A percentile compares a stretch with the other conserved stretches of the same genome.
Conservation (phyloP, 2,113 vertebrate species). For the Macaca mulatta region DNA sequence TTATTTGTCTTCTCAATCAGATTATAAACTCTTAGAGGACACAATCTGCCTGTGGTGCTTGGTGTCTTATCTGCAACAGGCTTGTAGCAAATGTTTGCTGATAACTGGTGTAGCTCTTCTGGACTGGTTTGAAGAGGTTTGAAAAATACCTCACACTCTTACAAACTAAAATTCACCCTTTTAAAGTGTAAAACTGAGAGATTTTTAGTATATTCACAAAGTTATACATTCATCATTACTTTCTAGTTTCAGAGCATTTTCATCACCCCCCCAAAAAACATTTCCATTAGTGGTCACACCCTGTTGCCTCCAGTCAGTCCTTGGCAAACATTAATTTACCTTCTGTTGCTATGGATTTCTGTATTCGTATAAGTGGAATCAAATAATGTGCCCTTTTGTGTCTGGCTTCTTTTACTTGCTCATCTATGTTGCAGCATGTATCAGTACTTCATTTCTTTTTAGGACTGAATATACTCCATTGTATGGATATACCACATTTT, state of each 20-base stretch:
- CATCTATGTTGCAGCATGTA: not conserved
- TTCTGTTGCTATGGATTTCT: not conserved
- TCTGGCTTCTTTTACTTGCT: not conserved
- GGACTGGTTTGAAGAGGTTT: conserved; percentile 16
- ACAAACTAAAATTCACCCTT: conserved; percentile 15
- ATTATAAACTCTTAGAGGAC: not conserved
- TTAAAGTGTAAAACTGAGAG: not conserved
- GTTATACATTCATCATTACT: not conserved
- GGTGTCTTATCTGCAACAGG: not conserved
- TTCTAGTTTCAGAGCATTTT: conserved; percentile 17
- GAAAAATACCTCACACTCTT: conserved; percentile 18
- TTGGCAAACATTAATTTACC: not conserved
- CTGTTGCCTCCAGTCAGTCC: not conserved
- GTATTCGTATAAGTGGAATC: not conserved
- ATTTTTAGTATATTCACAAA: conserved; percentile 1
- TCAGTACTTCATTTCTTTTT: conserved; percentile 36
- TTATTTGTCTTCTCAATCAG: not conserved
- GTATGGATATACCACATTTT: not conserved
- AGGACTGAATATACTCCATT: conserved; percentile 17
- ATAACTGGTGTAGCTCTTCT: not conserved
- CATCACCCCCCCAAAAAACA: not conserved
- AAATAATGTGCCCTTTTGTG: not conserved
- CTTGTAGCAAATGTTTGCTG: conserved; percentile 15
- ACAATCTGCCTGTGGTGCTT: not conserved
- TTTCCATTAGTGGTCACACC: not conserved